phyloP scores from a whole-genome alignment of 2,888 invertebrate species.

The Monochamus alternatus region DNA sequence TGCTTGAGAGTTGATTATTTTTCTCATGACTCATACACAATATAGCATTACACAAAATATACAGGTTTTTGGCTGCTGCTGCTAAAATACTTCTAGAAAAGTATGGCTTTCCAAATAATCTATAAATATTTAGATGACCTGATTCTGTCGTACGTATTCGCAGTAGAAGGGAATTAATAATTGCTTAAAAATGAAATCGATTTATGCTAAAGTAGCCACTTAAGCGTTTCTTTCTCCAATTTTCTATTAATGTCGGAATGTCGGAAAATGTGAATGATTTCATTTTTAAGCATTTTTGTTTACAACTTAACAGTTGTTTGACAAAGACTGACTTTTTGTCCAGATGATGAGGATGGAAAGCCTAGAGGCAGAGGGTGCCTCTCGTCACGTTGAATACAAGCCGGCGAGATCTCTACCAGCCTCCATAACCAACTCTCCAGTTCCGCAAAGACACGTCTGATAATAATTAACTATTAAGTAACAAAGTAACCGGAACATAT shows the following conservation, averaged over 20 bases:
- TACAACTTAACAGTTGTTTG: not conserved
- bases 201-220: not conserved
- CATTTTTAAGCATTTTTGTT: slow-evolving; percentile 18
- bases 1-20: slow-evolving; percentile 27
- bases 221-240: too few relatives aligned
- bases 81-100: slow-evolving; percentile 1
- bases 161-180: not conserved
- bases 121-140: slow-evolving; percentile 7
- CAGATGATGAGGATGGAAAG: slow-evolving; percentile 76
- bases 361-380: slow-evolving; percentile 80
- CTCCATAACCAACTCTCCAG: slow-evolving; percentile 63
- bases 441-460: slow-evolving; percentile 62
- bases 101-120: slow-evolving; percentile 6
- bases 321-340: slow-evolving; percentile 67
- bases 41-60: slow-evolving; percentile 19
- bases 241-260: too few relatives aligned
- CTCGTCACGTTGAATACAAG: slow-evolving; percentile 75
- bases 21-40: slow-evolving; percentile 21
- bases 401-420: slow-evolving; percentile 63
- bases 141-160: not conserved
- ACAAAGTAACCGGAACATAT: slow-evolving; percentile 37
- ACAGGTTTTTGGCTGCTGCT: slow-evolving; percentile 35
- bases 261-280: not conserved
- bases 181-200: slow-evolving; percentile 15
- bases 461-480: slow-evolving; percentile 51